A percentile compares a stretch with the other conserved stretches of the same genome.
These are phyloP conservation scores for Leptinotarsa haldemani DNA, from an alignment of 2,888 invertebrate species.

Conservation along the genomic window DNA sequence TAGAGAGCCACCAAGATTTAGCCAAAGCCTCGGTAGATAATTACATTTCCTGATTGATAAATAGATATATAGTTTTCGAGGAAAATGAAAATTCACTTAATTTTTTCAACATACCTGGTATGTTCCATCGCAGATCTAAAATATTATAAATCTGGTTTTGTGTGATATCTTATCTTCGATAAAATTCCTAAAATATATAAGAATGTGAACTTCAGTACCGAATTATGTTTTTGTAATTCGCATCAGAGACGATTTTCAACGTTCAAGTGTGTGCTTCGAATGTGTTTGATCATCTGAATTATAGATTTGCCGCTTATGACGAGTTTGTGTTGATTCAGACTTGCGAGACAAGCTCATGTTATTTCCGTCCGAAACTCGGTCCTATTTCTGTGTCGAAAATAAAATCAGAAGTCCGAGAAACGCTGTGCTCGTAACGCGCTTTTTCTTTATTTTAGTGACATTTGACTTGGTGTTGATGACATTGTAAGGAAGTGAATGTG, in stretches of 20 bases:
- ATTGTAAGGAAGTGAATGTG: neutral
- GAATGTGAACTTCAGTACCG: too few relatives aligned
- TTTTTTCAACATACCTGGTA: too few relatives aligned
- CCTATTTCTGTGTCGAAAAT: slow-evolving; percentile 59
- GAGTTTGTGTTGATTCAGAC: slow-evolving; percentile 49
- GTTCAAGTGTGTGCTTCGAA: neutral
- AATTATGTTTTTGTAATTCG: neutral
- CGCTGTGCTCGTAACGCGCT: slow-evolving; percentile 31
- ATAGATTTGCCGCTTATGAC: slow-evolving; percentile 6
- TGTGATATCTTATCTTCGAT: too few relatives aligned
- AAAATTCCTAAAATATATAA: too few relatives aligned
- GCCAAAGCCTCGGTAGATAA: too few relatives aligned
- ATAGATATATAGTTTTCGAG: too few relatives aligned
- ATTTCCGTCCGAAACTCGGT: slow-evolving; percentile 55
- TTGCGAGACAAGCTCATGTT: slow-evolving; percentile 54
- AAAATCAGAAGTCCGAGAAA: slow-evolving; percentile 55
- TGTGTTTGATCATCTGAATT: slow-evolving; percentile 8
- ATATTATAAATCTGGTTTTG: too few relatives aligned
- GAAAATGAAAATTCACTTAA: too few relatives aligned
- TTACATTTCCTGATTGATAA: too few relatives aligned
- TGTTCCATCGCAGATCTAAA: too few relatives aligned
- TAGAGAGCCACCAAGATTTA: too few relatives aligned
- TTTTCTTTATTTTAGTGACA: slow-evolving; percentile 25
- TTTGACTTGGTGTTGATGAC: neutral
- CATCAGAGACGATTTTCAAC: neutral